phyloP scores from a whole-genome alignment of 2,113 vertebrate genomes.

The Dinomys branickii region DNA sequence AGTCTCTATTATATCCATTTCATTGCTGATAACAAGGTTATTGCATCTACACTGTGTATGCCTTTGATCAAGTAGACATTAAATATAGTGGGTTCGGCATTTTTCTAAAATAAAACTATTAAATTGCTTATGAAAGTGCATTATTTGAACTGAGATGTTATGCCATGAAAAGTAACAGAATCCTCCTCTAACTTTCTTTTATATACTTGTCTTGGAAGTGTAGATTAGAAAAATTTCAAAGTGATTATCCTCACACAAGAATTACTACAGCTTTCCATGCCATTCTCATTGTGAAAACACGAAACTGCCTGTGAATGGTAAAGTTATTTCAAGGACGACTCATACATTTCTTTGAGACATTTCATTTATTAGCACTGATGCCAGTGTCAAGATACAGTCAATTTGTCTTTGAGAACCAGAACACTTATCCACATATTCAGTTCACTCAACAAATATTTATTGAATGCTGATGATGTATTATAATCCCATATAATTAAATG shows the following conservation, averaged over 20 bases:
- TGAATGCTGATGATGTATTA: not conserved
- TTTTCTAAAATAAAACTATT: not conserved
- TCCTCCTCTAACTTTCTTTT: not conserved
- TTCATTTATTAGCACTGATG: conserved; percentile 47
- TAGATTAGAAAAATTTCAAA: not conserved
- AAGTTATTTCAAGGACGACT: conserved; percentile 20
- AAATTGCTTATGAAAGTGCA: not conserved
- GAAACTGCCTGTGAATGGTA: not conserved
- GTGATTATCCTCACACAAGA: not conserved
- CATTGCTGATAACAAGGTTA: conserved; percentile 6
- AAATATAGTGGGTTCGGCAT: not conserved
- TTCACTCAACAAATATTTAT: conserved; percentile 54
- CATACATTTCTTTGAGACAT: conserved; percentile 26
- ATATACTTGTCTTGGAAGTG: not conserved
- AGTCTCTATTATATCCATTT: not conserved
- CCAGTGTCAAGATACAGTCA: conserved; percentile 52
- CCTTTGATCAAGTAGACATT: conserved; percentile 15
- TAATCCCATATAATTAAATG: conserved; percentile 48
- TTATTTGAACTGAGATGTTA: not conserved
- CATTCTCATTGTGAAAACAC: not conserved
- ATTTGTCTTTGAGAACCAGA: conserved; percentile 57
- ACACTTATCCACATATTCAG: conserved; percentile 22
- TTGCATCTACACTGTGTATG: not conserved
- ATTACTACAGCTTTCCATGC: not conserved
- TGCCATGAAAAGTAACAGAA: not conserved